phyloP scores from a whole-genome alignment of 1,140 invertebrate species.

The Augochlora pura region DNA sequence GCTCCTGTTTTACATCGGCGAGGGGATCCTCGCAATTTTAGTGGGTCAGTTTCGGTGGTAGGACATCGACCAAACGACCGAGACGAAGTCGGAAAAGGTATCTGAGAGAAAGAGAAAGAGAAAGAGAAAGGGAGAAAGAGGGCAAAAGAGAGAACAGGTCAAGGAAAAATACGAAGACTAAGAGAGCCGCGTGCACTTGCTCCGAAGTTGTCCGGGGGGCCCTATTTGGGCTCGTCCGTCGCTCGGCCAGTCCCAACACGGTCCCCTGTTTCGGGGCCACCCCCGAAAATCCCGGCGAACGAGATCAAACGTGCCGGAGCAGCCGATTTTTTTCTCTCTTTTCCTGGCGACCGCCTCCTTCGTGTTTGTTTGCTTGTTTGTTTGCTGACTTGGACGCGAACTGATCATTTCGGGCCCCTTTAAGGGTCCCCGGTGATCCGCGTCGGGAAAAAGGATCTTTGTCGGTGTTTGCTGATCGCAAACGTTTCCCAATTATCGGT shows the following conservation, averaged over 20 bases:
- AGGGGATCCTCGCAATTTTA: neutral
- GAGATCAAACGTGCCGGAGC: constrained; percentile 69
- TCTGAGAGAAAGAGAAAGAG: neutral
- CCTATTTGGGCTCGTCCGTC: constrained; percentile 60
- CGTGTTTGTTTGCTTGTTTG: constrained; percentile 70
- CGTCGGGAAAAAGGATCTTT: neutral
- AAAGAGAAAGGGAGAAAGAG: neutral
- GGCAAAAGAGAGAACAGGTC: constrained; percentile 10
- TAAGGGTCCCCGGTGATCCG: neutral
- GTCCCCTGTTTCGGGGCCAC: constrained; percentile 51
- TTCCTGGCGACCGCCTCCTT: constrained; percentile 21
- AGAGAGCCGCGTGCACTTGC: constrained; percentile 65
- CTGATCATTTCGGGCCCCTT: constrained; percentile 23
- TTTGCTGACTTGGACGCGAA: constrained; percentile 67
- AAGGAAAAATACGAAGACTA: constrained; percentile 26
- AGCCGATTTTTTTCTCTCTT: constrained; percentile 49
- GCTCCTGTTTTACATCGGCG: neutral
- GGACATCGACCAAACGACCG: neutral
- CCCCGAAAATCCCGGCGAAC: constrained; percentile 56
- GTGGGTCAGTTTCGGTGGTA: neutral
- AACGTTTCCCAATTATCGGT: neutral
- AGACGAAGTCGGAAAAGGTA: constrained; percentile 15
- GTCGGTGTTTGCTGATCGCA: neutral
- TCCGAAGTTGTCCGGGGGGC: constrained; percentile 36
- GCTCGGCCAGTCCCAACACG: constrained; percentile 43